These are phyloP conservation scores for Sipunculus nudus DNA, from an alignment of 2,888 invertebrate species.

Conservation along the genomic window DNA sequence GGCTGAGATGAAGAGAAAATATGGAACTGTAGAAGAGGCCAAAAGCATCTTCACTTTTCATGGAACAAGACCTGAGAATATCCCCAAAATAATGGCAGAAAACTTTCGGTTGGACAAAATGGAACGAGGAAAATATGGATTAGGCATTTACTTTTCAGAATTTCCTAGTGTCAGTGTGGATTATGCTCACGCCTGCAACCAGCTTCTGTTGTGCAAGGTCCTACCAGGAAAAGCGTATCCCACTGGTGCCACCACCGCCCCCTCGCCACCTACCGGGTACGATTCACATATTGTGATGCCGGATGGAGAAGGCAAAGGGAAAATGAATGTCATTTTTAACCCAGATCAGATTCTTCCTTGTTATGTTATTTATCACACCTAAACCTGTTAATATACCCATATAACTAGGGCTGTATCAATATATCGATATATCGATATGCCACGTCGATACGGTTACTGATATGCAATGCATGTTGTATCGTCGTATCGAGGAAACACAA, in stretches of 20 bases:
- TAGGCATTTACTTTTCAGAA: constrained; percentile 29
- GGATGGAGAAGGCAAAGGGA: constrained; percentile 13
- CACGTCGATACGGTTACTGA: too few relatives aligned
- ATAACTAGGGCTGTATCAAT: too few relatives aligned
- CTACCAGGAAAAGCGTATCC: constrained; percentile 23
- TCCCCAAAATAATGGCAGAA: constrained; percentile 18
- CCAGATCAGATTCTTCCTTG: constrained; percentile 25
- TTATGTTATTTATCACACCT: constrained; percentile 21
- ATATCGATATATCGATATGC: too few relatives aligned
- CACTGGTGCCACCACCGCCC: neutral
- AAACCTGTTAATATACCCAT: too few relatives aligned
- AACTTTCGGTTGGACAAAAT: constrained; percentile 26
- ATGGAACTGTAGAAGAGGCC: neutral
- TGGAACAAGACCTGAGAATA: constrained; percentile 24
- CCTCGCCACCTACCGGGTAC: constrained; percentile 12
- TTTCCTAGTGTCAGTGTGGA: constrained; percentile 17
- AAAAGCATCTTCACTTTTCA: constrained; percentile 25
- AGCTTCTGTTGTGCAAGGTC: constrained; percentile 22
- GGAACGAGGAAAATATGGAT: constrained; percentile 18
- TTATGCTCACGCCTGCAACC: constrained; percentile 7
- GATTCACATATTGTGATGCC: constrained; percentile 18
- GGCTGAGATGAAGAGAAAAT: constrained; percentile 9
- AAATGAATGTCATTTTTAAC: constrained; percentile 19
- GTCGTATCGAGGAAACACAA: too few relatives aligned
- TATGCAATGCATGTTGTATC: too few relatives aligned